Base-by-base conservation (phyloP, 2,113 vertebrate species). In the Halcyon malimbica region DNA sequence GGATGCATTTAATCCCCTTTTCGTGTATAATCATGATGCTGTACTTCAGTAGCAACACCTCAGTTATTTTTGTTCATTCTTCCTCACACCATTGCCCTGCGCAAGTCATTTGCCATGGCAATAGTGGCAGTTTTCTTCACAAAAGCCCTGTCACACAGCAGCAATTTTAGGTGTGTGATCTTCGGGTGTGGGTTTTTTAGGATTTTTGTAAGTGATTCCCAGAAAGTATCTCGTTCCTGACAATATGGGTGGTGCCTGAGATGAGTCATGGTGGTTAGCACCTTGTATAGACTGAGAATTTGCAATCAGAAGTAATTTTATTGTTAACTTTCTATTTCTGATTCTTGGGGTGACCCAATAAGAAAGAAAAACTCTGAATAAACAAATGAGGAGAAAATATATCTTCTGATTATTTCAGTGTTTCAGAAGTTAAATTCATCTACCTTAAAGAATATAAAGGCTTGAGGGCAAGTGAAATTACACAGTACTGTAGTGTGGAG, bases 41-140 rank as follows among this genome's bases (percentile, higher is more conserved):
- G 21, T 50, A 44, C 39, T 83, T 46, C 16, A 56, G 29, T 59
- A 78, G 16, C 42, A 88, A 17, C 50, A 35, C 35, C 60, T 42
- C 28, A n/a, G 2, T 59, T 46, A 16, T 50, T 62, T 83, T 56
- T 16, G 4, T 73, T 65, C 48, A 19, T 33, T 79, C 76, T 84
- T 63, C 56, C 29, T 12, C 13, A 1, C 4, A 4, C 28, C 1
- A 0, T 46, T 53, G 26, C 35, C 15, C 39, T 56, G 2, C 80
- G n/a, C 23, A 35, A 64, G 42, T 39, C 50, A 51, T 70, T 78
- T 82, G 48, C 67, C 16, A 4, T 51, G 31, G 53, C 48, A 73
- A 44, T 5, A 41, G 39, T 42, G 68, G 37, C 24, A 13, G 35
- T 62, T 90, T 79, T 69, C 41, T 41, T 70, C 37, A 35, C 35